phyloP scores from a whole-genome alignment of 2,797 vertebrate species.

The Pseudochromis fuscus region DNA sequence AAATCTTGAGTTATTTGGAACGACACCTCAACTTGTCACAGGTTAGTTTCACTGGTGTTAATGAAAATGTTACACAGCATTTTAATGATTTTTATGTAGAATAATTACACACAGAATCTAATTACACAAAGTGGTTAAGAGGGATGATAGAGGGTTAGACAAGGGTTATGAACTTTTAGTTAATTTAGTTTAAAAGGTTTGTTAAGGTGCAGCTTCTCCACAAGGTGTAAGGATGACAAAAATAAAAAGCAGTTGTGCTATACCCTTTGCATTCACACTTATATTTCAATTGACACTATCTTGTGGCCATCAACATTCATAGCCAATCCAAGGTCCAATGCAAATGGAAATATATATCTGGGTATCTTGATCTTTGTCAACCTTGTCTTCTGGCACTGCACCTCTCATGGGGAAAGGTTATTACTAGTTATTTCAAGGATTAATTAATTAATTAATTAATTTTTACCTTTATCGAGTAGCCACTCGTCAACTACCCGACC shows the following conservation, averaged over 20 bases:
- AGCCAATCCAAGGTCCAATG: constrained; percentile 61
- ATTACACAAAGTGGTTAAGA: constrained; percentile 85
- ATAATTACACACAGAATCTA: constrained; percentile 81
- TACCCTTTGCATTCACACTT: constrained; percentile 16
- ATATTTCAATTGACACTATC: constrained; percentile 37
- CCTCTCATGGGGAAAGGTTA: constrained; percentile 86
- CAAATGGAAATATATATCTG: constrained; percentile 33
- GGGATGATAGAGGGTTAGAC: constrained; percentile 87
- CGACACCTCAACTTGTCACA: constrained; percentile 33
- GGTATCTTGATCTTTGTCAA: constrained; percentile 65
- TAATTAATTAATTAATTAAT: constrained; percentile 89
- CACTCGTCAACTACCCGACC: constrained; percentile 99
- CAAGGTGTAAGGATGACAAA: constrained; percentile 78
- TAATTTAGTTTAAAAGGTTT: constrained; percentile 81
- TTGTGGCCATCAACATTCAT: constrained; percentile 39
- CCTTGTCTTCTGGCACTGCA: constrained; percentile 86
- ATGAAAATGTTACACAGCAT: constrained; percentile 63
- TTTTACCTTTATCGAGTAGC: constrained; percentile 99
- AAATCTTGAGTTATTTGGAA: constrained; percentile 45
- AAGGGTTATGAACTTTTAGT: constrained; percentile 88
- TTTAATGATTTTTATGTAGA: constrained; percentile 67
- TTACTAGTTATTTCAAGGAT: constrained; percentile 85
- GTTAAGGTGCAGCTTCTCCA: constrained; percentile 84
- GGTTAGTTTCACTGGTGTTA: constrained; percentile 56
- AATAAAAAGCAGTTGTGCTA: constrained; percentile 33